phyloP scores from a whole-genome alignment of 2,113 vertebrate species.

The Erinaceus europaeus region DNA sequence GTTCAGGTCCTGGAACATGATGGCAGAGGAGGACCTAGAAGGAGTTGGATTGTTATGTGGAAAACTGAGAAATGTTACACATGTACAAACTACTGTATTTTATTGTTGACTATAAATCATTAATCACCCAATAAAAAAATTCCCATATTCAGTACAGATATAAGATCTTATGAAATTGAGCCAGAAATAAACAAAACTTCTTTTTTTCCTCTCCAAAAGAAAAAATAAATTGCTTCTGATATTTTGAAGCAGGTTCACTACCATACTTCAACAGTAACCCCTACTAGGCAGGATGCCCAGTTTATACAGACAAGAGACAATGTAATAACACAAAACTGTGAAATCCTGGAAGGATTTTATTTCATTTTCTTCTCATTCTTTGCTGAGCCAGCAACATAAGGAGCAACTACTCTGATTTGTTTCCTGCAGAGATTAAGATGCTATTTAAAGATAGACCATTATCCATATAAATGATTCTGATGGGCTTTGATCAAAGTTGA shows the following conservation, averaged over 20 bases:
- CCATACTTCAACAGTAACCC: not conserved
- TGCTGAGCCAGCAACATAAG: not conserved
- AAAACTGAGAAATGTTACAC: no score
- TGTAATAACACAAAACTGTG: not conserved
- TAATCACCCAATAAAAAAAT: no score
- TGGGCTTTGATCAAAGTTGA: not conserved
- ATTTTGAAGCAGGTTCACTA: not conserved
- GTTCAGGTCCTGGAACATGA: no score
- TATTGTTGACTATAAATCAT: no score
- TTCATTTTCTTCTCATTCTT: not conserved
- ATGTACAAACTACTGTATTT: no score
- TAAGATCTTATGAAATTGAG: no score
- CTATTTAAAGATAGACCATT: not conserved
- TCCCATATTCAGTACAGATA: no score
- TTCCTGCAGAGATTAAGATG: not conserved
- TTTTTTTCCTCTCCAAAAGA: no score
- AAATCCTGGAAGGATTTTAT: not conserved
- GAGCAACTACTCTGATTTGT: not conserved
- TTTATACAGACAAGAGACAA: not conserved
- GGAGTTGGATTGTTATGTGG: no score
- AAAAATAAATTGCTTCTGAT: not conserved
- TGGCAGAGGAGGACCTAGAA: no score
- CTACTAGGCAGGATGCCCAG: not conserved
- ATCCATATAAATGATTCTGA: not conserved
- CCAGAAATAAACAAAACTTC: no score